Percentiles rank a stretch among this genome's conserved stretches.
These are phyloP conservation scores for Limonius californicus DNA, from an alignment of 1,140 invertebrate species.

Conservation along the genomic window DNA sequence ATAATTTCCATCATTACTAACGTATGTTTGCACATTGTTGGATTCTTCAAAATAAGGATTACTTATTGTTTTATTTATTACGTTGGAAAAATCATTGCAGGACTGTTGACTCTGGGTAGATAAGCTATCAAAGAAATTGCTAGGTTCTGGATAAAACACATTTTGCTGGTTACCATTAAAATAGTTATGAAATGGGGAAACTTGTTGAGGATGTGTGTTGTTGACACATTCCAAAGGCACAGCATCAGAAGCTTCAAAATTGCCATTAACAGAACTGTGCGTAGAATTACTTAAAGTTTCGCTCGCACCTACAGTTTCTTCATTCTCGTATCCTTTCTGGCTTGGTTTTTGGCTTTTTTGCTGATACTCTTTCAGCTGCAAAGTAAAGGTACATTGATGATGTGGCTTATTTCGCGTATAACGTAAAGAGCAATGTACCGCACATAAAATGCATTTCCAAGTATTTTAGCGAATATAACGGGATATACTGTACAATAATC, in stretches of 20 bases:
- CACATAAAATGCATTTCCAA: no score
- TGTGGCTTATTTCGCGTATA: slow-evolving; percentile 15
- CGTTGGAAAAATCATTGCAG: background rate
- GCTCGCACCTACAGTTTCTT: background rate
- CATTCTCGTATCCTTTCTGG: background rate
- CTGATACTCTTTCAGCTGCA: slow-evolving; percentile 22
- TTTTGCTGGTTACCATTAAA: background rate
- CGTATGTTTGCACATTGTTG: background rate
- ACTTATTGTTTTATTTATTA: background rate
- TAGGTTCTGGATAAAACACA: background rate
- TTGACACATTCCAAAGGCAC: slow-evolving; percentile 14
- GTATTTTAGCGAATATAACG: no score
- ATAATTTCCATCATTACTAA: background rate
- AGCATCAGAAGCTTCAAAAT: background rate
- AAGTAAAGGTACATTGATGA: slow-evolving; percentile 12
- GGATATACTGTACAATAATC: no score
- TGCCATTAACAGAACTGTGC: slow-evolving; percentile 22
- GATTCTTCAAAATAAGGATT: background rate
- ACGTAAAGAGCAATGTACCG: no score
- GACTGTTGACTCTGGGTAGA: background rate
- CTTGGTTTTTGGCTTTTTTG: slow-evolving; percentile 19
- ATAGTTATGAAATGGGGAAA: slow-evolving; percentile 19
- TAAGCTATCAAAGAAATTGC: slow-evolving; percentile 13
- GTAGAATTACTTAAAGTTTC: slow-evolving; percentile 23
- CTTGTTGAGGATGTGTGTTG: background rate